Conservation (phyloP, 1,140 invertebrate genomes). For the Lepidurus packardi region DNA sequence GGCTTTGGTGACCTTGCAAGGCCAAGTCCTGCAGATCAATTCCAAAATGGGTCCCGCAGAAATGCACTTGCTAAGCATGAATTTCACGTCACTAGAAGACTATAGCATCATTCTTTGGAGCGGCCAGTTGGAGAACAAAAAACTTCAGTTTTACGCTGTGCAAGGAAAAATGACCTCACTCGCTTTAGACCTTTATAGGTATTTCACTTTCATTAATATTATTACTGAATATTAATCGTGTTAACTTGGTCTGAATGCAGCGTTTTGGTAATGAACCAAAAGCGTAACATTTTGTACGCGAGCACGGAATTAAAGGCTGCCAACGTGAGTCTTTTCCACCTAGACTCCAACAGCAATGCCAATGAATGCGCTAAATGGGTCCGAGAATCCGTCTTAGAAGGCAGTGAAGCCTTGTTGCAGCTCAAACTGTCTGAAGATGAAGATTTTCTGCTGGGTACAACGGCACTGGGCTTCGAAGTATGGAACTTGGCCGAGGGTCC, state of each 20-base stretch:
- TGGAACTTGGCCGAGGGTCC: slow-evolving; percentile 55
- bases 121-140: slow-evolving; percentile 66
- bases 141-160: slow-evolving; percentile 59
- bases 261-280: slow-evolving; percentile 27
- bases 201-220: background rate
- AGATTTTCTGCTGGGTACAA: slow-evolving; percentile 71
- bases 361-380: slow-evolving; percentile 8
- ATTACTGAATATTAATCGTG: background rate
- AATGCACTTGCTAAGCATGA: slow-evolving; percentile 52
- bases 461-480: slow-evolving; percentile 72
- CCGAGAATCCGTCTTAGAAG: background rate
- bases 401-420: slow-evolving; percentile 59
- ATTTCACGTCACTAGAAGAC: slow-evolving; percentile 64
- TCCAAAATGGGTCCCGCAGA: slow-evolving; percentile 32
- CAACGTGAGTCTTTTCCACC: slow-evolving; percentile 24
- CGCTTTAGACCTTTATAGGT: slow-evolving; percentile 60
- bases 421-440: slow-evolving; percentile 75
- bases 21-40: slow-evolving; percentile 2
- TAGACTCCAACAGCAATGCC: background rate
- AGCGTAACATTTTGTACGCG: slow-evolving; percentile 22
- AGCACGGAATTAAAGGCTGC: slow-evolving; percentile 7
- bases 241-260: slow-evolving; percentile 42
- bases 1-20: slow-evolving; percentile 44
- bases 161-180: slow-evolving; percentile 53
- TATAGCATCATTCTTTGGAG: slow-evolving; percentile 71